These are phyloP conservation scores for Neofelis nebulosa DNA, from an alignment of 2,113 vertebrate species.

Conservation along the genomic window DNA sequence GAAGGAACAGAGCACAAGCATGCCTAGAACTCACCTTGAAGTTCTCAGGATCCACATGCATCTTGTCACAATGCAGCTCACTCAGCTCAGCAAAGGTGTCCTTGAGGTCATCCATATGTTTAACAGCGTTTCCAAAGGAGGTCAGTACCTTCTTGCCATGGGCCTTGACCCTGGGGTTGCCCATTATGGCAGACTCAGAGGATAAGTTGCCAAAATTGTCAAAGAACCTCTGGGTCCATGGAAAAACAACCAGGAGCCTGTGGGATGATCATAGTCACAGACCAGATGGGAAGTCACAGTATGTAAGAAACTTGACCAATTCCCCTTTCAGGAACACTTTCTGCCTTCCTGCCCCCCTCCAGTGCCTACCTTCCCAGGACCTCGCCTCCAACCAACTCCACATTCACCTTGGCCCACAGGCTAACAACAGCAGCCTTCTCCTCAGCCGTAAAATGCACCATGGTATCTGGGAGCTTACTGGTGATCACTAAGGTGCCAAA, in stretches of 20 bases:
- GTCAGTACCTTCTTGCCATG: conserved; percentile 88
- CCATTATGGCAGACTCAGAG: conserved; percentile 77
- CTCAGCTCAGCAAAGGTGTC: conserved; percentile 85
- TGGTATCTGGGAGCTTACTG: background rate
- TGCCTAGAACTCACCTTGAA: conserved; percentile 73
- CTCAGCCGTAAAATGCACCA: conserved; percentile 52
- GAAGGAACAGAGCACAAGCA: background rate
- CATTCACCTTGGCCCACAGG: conserved; percentile 72
- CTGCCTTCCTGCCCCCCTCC: background rate
- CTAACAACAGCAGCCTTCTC: conserved; percentile 73
- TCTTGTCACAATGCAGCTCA: conserved; percentile 89
- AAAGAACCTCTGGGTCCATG: conserved; percentile 87
- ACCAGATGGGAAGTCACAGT: rapidly evolving
- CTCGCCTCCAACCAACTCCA: background rate
- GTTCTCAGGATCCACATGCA: conserved; percentile 91
- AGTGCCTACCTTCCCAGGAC: conserved; percentile 73
- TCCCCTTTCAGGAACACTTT: background rate
- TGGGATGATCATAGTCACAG: background rate
- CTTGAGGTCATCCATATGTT: conserved; percentile 90
- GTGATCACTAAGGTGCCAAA: background rate
- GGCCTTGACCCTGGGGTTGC: conserved; percentile 83
- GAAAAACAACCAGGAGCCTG: conserved; percentile 87
- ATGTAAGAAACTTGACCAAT: background rate
- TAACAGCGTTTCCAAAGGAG: conserved; percentile 86
- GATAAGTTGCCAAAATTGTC: conserved; percentile 86